Evolutionary conservation across 2,113 vertebrate genomes (phyloP).

Genomic region (Rhagologus leucostigma): DNA sequence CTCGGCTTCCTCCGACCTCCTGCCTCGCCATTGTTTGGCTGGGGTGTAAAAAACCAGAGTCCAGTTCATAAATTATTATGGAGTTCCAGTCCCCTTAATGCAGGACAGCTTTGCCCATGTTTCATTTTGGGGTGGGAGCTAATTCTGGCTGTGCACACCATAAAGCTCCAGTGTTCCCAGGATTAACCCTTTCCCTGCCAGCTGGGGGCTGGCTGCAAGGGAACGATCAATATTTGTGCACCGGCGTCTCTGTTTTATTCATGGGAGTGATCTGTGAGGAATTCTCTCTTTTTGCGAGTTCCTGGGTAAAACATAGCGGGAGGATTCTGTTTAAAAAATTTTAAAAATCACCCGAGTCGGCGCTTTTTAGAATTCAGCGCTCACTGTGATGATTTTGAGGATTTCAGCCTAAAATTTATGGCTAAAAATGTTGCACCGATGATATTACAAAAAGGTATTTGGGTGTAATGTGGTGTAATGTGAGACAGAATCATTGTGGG

Average conservation of each 20-base stretch:
- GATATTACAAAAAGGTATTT: not conserved
- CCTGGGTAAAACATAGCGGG: fast-evolving
- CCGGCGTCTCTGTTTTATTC: not conserved
- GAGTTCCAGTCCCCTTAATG: constrained; percentile 38
- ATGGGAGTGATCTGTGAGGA: fast-evolving
- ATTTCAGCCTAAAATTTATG: not conserved
- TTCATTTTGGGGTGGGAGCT: constrained; percentile 44
- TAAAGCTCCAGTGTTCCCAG: not conserved
- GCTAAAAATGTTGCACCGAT: not conserved
- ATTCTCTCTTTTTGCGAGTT: not conserved
- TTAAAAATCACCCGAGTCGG: fast-evolving
- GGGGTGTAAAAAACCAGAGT: constrained; percentile 47
- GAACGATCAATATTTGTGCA: fast-evolving
- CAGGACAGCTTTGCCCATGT: constrained; percentile 35
- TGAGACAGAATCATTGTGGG: not conserved
- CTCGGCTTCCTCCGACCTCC: constrained; percentile 56
- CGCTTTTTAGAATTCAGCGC: not conserved
- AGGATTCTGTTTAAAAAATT: not conserved
- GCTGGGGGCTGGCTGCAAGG: not conserved
- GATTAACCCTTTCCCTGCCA: constrained; percentile 19
- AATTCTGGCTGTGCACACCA: constrained; percentile 12
- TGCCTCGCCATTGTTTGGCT: constrained; percentile 50
- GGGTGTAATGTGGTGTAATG: not conserved
- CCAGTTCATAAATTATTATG: constrained; percentile 68
- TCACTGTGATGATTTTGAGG: not conserved